Evolutionary conservation across 1,140 invertebrate genomes (phyloP), one percentile per base, ranked within the genome.

Genomic region (Prorops nasuta): DNA sequence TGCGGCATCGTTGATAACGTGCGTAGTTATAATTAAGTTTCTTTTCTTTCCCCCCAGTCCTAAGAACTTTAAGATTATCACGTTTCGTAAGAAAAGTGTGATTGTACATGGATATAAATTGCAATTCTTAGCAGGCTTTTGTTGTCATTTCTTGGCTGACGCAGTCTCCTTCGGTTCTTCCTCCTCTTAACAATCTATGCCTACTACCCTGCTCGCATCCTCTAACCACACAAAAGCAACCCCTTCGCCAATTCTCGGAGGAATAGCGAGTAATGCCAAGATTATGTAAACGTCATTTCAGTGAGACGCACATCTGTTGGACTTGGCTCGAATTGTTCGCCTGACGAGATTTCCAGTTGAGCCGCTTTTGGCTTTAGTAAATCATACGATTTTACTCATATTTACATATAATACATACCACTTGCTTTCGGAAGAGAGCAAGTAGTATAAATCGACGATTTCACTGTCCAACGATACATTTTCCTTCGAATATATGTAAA

Each of bases 281-380:
- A 74, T 72, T 73, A 74, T 73, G 68, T 72, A 74, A 73, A 72
- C 69, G 69, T 73, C 68, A 69, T 59, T 71, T 59, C 44, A 55
- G 56, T 51, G 64, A 65, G 61, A 68, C 58, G 64, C 63, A 56
- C 63, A 66, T 69, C 60, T 69, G 65, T 66, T 66, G 54, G 61
- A 58, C 60, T 56, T 55, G 49, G 60, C 67, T 70, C 63, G 61
- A 64, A 69, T 72, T 65, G 61, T 64, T 66, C 55, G 48, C 44
- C 54, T 55, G 19, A 42, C 41, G 49, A 42, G 44, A 28, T 49
- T 47, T 54, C 17, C n/a, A n/a, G n/a, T n/a, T n/a, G n/a, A n/a
- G n/a, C n/a, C n/a, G n/a, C n/a, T n/a, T n/a, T n/a, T n/a, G n/a
- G n/a, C n/a, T n/a, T n/a, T n/a, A n/a, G n/a, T n/a, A n/a, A n/a